Evolutionary conservation across 2,113 vertebrate genomes (phyloP).

Genomic region (Alligator mississippiensis): DNA sequence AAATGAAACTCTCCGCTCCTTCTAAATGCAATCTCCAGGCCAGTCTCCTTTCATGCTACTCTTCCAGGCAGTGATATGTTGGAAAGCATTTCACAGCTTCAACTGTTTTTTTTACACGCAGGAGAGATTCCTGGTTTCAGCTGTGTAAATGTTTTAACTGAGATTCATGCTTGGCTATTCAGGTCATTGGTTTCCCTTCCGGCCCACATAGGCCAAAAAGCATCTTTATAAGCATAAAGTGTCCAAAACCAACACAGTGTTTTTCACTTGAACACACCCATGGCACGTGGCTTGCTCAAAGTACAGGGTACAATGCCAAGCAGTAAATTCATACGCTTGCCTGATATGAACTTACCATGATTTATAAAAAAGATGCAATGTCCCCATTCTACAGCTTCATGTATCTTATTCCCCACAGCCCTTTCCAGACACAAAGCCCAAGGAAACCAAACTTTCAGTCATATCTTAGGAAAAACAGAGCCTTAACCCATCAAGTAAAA

Average conservation of each 20-base stretch:
- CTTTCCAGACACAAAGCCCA: conserved; percentile 12
- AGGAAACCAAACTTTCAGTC: conserved; percentile 25
- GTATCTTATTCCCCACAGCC: conserved; percentile 37
- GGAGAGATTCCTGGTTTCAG: conserved; percentile 69
- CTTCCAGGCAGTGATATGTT: neutral
- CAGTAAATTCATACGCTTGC: conserved; percentile 39
- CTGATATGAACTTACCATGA: conserved; percentile 52
- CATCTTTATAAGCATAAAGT: conserved; percentile 55
- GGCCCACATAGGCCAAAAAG: conserved; percentile 67
- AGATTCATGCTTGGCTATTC: conserved; percentile 65
- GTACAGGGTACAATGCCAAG: conserved; percentile 39
- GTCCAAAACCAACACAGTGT: conserved; percentile 65
- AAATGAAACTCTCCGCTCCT: conserved; percentile 34
- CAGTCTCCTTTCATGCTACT: neutral
- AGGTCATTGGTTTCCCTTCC: conserved; percentile 66
- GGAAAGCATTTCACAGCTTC: conserved; percentile 48
- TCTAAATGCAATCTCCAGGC: conserved; percentile 41
- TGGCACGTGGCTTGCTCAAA: conserved; percentile 61
- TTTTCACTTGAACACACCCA: conserved; percentile 62
- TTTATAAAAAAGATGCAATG: conserved; percentile 2
- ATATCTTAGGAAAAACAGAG: conserved; percentile 20
- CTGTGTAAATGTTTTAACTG: conserved; percentile 78
- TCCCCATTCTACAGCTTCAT: neutral
- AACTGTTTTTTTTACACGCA: conserved; percentile 52
- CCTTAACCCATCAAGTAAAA: neutral